These are phyloP conservation scores for Pachyseris speciosa DNA, from an alignment of 64 coral and sea anemone genomes.

Conservation along the genomic window DNA sequence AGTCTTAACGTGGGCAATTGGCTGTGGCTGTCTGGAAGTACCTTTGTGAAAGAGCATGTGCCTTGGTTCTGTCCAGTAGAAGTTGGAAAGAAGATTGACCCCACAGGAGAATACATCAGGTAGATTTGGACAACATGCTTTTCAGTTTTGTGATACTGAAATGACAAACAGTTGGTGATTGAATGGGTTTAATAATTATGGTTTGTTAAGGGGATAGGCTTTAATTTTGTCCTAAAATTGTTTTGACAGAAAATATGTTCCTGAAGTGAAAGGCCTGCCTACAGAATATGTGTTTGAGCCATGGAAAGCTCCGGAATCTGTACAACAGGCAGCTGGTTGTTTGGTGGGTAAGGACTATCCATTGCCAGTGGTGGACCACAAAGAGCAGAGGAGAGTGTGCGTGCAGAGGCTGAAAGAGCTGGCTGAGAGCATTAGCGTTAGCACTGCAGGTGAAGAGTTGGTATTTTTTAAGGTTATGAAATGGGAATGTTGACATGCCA, in stretches of 20 bases:
- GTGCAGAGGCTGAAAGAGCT: slow-evolving; percentile 46
- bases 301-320: slow-evolving; percentile 71
- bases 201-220: no score
- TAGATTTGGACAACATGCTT: neutral
- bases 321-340: slow-evolving; percentile 64
- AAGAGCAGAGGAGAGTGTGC: slow-evolving; percentile 56
- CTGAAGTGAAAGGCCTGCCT: slow-evolving; percentile 69
- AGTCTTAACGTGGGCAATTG: slow-evolving; percentile 60
- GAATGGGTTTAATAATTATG: no score
- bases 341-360: slow-evolving; percentile 80
- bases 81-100: slow-evolving; percentile 66
- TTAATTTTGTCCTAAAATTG: no score
- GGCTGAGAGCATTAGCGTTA: neutral
- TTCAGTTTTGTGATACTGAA: neutral
- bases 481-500: no score
- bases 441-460: neutral
- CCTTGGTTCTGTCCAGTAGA: slow-evolving; percentile 77
- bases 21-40: slow-evolving; percentile 70
- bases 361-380: slow-evolving; percentile 40
- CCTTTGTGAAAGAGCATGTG: slow-evolving; percentile 36
- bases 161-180: neutral
- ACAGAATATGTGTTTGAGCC: slow-evolving; percentile 79
- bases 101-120: slow-evolving; percentile 49
- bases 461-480: neutral
- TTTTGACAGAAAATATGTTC: slow-evolving; percentile 90